A percentile compares a stretch with the other conserved stretches of the same genome.
These are phyloP conservation scores for Astyanax mexicanus DNA, from an alignment of 2,797 vertebrate species.

Conservation along the genomic window DNA sequence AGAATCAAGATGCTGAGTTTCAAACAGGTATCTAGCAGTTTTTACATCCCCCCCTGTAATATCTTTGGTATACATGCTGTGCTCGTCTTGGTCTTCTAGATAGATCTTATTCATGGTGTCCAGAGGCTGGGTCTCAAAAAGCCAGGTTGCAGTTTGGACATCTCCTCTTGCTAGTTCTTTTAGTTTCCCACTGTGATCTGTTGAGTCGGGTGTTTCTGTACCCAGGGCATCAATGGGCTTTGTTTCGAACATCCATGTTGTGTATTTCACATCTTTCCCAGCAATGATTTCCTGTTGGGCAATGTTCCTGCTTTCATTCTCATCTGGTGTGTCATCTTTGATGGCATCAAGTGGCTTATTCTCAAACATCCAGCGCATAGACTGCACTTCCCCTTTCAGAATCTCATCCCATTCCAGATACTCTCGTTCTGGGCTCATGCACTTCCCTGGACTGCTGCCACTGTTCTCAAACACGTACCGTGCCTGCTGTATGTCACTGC, in stretches of 20 bases:
- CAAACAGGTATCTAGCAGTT: constrained; percentile 86
- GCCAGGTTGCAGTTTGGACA: constrained; percentile 80
- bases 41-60: constrained; percentile 87
- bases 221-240: constrained; percentile 81
- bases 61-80: constrained; percentile 63
- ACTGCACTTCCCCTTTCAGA: constrained; percentile 87
- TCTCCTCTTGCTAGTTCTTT: constrained; percentile 83
- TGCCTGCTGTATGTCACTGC: constrained; percentile 80
- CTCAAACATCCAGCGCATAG: constrained; percentile 89
- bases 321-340: constrained; percentile 80
- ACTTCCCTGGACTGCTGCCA: constrained; percentile 74
- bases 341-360: constrained; percentile 87
- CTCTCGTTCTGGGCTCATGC: constrained; percentile 83
- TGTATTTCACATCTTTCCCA: constrained; percentile 85
- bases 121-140: constrained; percentile 88
- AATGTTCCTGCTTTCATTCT: constrained; percentile 74
- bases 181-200: constrained; percentile 71
- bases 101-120: constrained; percentile 85
- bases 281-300: constrained; percentile 87
- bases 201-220: constrained; percentile 58
- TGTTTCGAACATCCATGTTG: constrained; percentile 92
- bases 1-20: constrained; percentile 87
- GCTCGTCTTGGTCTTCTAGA: constrained; percentile 74
- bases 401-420: constrained; percentile 87
- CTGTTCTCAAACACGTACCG: constrained; percentile 85